Evolutionary conservation across 1,140 invertebrate genomes (phyloP).

Genomic region (Drosophila pandora): DNA sequence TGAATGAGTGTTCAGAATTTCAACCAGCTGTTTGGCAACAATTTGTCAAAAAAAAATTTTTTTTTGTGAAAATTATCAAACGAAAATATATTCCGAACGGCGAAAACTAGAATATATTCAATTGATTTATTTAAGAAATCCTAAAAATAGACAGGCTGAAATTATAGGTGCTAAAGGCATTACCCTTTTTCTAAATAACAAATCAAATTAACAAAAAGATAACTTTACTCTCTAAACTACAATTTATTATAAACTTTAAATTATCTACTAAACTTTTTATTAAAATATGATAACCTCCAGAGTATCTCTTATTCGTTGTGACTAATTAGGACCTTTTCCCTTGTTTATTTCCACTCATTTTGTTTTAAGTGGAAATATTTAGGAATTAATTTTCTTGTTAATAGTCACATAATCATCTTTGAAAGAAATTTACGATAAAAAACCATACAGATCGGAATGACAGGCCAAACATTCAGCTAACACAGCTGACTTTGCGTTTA

Average conservation of each 20-base stretch:
- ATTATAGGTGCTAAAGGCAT: neutral
- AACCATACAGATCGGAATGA: conserved; percentile 2
- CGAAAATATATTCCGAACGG: conserved; percentile 5
- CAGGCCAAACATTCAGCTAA: conserved; percentile 20
- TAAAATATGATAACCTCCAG: neutral
- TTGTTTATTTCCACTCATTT: conserved; percentile 12
- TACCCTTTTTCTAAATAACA: neutral
- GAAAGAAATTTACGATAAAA: conserved; percentile 36
- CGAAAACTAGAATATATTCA: conserved; percentile 17
- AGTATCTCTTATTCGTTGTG: conserved; percentile 29
- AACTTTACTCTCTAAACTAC: neutral
- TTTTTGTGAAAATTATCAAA: conserved; percentile 23
- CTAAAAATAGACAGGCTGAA: conserved; percentile 20
- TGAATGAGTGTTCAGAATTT: conserved; percentile 48
- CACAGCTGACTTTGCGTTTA: conserved; percentile 43
- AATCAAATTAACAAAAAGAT: neutral
- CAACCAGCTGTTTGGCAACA: conserved; percentile 40
- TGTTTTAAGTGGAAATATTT: conserved; percentile 48
- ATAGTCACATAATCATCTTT: conserved; percentile 61
- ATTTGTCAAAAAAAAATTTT: conserved; percentile 60
- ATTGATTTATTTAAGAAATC: conserved; percentile 58
- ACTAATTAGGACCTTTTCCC: neutral
- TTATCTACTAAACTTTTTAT: neutral
- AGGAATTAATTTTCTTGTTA: conserved; percentile 66
- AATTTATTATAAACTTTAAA: no score